Base-by-base conservation (phyloP, 2,797 vertebrate genomes). In the Coendou prehensilis region DNA sequence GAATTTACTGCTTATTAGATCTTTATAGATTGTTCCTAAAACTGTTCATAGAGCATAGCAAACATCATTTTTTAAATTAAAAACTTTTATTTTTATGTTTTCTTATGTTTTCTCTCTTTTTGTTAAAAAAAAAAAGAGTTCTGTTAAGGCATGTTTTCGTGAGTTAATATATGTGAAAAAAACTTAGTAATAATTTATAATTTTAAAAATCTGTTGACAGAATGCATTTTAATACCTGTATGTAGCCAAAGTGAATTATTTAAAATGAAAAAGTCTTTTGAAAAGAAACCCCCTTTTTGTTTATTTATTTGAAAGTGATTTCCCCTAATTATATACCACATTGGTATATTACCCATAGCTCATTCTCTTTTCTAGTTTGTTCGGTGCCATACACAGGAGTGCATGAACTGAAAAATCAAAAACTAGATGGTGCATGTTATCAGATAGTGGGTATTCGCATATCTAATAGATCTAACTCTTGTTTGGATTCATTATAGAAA, bases 401-500 rank as follows among this genome's bases (percentile, higher is more conserved):
- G 15, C 71, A 47, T 91, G 63, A 76, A 86, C 79, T 81, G 57
- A 89, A 93, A 97, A 97, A 89, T 95, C 4, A 0, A 78, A 63
- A 81, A 28, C 63, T 79, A 17, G 41, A 6, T 89, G 94, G 80
- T 92, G 91, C 50, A 10, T 87, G 30, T 71, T 95, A 57, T 84
- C 89, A 94, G 71, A 83, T 93, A 37, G 17, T 93, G 33, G 23
- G n/a, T 71, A 75, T 93, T 91, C 94, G 94, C 89, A 78, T 96
- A 92, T 91, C 71, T 90, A 82, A 85, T 79, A 80, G 64, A 64
- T 94, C 81, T 86, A 47, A 56, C 33, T 82, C n/a, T 54, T 93
- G 15, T 78, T 93, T 94, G 37, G 17, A 61, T 88, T 97, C n/a
- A 63, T 93, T 91, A 81, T 75, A 71, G 78, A 82, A 89, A 82